A percentile compares a stretch with the other conserved stretches of the same genome.
Conservation (phyloP, 1,140 invertebrate species). For the Tigriopus japonicus region DNA sequence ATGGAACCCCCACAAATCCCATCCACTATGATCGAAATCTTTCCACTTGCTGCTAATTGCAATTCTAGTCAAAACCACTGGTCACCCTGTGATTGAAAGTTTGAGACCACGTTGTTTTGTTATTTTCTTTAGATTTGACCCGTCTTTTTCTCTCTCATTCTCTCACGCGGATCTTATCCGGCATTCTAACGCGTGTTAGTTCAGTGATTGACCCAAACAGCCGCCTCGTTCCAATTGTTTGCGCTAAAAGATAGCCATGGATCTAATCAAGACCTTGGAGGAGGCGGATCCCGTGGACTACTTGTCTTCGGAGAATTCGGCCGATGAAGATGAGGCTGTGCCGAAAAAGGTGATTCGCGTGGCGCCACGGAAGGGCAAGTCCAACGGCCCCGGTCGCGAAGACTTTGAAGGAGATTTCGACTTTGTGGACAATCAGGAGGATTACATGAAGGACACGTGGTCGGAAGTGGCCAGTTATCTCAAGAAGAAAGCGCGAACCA, state of each 20-base stretch:
- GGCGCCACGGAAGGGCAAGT: background rate
- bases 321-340: slow-evolving; percentile 1
- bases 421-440: slow-evolving; percentile 5
- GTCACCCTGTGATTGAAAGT: no score
- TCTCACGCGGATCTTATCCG: no score
- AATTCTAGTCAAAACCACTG: no score
- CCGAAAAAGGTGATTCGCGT: background rate
- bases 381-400: background rate
- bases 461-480: slow-evolving; percentile 8
- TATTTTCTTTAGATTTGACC: no score
- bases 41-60: no score
- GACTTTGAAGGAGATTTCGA: slow-evolving; percentile 9
- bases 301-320: background rate
- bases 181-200: no score
- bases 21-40: no score
- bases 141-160: no score
- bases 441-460: slow-evolving; percentile 13
- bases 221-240: no score
- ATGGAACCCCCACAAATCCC: no score
- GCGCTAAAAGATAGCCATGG: background rate
- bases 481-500: background rate
- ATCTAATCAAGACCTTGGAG: slow-evolving; percentile 11
- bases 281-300: slow-evolving; percentile 7
- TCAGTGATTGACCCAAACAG: no score
- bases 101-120: no score